phyloP scores from a whole-genome alignment of 2,888 invertebrate genomes.

The Acanthoscelides obtectus region DNA sequence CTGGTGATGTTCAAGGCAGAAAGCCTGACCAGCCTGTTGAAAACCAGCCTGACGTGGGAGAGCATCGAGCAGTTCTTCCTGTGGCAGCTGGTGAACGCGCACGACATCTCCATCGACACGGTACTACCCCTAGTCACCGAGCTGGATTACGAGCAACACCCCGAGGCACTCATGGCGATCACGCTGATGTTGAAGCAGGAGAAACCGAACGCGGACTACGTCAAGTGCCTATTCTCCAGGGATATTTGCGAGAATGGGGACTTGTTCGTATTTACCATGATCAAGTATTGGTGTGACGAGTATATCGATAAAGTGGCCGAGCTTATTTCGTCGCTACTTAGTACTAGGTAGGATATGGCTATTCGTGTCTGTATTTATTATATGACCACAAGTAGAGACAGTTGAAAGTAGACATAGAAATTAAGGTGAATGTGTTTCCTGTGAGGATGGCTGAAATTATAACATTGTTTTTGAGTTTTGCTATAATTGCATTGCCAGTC shows the following conservation, averaged over 20 bases:
- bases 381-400: no score
- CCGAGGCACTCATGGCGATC: constrained; percentile 89
- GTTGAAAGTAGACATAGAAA: no score
- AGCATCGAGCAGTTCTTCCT: constrained; percentile 96
- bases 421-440: no score
- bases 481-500: no score
- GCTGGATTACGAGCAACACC: constrained; percentile 76
- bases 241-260: constrained; percentile 57
- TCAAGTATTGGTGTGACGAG: constrained; percentile 93
- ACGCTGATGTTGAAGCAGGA: constrained; percentile 88
- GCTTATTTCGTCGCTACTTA: constrained; percentile 71
- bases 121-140: constrained; percentile 76
- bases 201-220: constrained; percentile 79
- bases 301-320: constrained; percentile 85
- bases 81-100: constrained; percentile 93
- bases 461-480: no score
- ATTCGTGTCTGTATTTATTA: no score
- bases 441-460: no score
- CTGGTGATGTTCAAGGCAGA: constrained; percentile 78
- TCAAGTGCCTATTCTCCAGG: constrained; percentile 74
- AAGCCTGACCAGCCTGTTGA: constrained; percentile 68
- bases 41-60: constrained; percentile 89
- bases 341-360: constrained; percentile 52
- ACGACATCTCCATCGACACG: constrained; percentile 89
- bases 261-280: constrained; percentile 83